Percentiles rank a stretch among this genome's conserved stretches.
Evolutionary conservation across 2,888 invertebrate species (phyloP).

Genomic region (Eupsilia transversa): DNA sequence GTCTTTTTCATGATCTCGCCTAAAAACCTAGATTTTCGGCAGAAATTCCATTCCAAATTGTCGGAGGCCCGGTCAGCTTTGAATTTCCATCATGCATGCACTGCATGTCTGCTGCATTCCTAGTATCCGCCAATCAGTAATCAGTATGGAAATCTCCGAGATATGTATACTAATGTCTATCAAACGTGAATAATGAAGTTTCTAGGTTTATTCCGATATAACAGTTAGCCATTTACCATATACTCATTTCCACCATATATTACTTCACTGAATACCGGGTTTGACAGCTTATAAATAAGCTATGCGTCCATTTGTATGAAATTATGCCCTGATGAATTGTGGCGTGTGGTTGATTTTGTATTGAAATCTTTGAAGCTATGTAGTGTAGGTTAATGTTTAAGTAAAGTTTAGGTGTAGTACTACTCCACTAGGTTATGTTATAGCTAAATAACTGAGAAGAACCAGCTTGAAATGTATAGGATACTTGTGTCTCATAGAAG

Average conservation of each 20-base stretch:
- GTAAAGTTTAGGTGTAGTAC: neutral
- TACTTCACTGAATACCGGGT: conserved; percentile 10
- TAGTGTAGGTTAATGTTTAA: neutral
- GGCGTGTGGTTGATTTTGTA: neutral
- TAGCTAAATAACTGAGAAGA: neutral
- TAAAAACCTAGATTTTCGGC: too few species aligned
- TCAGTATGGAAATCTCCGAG: conserved; percentile 46
- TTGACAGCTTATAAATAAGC: conserved; percentile 24
- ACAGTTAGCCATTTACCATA: neutral
- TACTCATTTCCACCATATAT: conserved; percentile 10
- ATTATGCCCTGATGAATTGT: neutral
- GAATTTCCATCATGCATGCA: neutral
- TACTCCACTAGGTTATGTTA: neutral
- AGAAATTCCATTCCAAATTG: neutral
- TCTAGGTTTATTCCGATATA: conserved; percentile 40
- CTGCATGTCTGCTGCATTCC: conserved; percentile 9
- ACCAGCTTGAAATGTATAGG: too few species aligned
- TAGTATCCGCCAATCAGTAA: conserved; percentile 22
- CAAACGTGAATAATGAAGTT: conserved; percentile 14
- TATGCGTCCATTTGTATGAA: neutral
- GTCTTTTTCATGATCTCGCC: neutral
- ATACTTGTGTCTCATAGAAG: too few species aligned
- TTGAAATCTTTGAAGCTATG: neutral
- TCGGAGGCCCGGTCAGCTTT: neutral
- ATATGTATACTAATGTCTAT: conserved; percentile 10